Conservation (phyloP, 2,797 vertebrate genomes). For the Furcifer pardalis region DNA sequence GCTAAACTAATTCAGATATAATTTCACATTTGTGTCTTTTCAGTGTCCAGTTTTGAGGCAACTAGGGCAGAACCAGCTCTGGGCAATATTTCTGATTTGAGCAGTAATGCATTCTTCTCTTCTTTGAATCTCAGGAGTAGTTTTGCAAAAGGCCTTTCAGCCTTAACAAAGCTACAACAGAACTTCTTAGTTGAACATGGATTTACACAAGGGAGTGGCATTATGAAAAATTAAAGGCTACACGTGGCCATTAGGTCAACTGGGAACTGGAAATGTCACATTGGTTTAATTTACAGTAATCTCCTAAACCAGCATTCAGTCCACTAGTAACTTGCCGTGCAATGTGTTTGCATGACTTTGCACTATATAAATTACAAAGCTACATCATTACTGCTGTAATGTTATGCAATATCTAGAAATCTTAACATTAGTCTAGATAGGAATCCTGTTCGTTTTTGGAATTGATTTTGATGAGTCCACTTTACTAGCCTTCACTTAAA, state of each 20-base stretch:
- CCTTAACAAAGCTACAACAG: background rate
- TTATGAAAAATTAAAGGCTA: background rate
- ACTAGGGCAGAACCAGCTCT: too few species aligned
- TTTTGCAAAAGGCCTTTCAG: background rate
- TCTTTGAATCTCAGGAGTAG: background rate
- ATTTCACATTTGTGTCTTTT: too few species aligned
- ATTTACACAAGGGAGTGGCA: background rate
- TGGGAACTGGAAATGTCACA: background rate
- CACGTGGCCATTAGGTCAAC: background rate
- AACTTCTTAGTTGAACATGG: background rate
- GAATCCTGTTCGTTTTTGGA: background rate
- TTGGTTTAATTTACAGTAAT: background rate
- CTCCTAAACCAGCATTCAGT: too few species aligned
- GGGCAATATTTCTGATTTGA: too few species aligned
- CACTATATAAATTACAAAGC: background rate
- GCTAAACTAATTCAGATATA: too few species aligned
- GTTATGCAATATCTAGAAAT: background rate
- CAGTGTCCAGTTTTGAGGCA: too few species aligned
- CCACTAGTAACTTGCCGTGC: background rate
- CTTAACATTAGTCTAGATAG: background rate
- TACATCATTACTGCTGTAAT: background rate
- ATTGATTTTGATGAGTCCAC: background rate
- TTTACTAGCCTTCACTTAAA: conserved; percentile 19
- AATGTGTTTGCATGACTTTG: background rate
- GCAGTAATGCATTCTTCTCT: too few species aligned